Conservation (phyloP, 2,888 invertebrate genomes). For the Listrodromus nycthemerus region DNA sequence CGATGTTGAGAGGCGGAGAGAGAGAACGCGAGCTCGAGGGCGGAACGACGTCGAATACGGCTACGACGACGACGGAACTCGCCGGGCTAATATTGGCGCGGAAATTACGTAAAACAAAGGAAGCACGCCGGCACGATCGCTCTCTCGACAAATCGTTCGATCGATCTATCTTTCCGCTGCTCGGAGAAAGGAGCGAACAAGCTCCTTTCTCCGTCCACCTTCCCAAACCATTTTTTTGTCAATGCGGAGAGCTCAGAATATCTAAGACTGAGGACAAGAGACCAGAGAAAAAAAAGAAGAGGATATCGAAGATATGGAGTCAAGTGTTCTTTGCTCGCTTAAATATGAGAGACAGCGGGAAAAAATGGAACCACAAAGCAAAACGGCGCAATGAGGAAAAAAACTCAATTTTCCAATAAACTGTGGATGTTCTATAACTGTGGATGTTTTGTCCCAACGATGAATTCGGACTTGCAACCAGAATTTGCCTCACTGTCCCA, state of each 20-base stretch:
- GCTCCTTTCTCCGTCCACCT: too few relatives aligned
- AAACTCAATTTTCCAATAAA: too few relatives aligned
- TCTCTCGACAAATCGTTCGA: slow-evolving; percentile 65
- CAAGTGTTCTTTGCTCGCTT: slow-evolving; percentile 8
- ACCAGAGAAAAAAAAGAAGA: background rate
- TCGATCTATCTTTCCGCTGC: slow-evolving; percentile 45
- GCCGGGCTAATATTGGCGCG: slow-evolving; percentile 83
- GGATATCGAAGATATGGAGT: slow-evolving; percentile 4
- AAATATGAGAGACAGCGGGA: too few relatives aligned
- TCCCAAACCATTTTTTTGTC: background rate
- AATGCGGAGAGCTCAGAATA: too few relatives aligned
- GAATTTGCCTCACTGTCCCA: too few relatives aligned
- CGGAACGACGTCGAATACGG: slow-evolving; percentile 70
- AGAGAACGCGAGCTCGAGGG: slow-evolving; percentile 69
- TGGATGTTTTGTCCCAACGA: too few relatives aligned
- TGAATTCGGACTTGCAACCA: too few relatives aligned
- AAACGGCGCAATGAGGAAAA: too few relatives aligned
- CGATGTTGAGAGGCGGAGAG: slow-evolving; percentile 55
- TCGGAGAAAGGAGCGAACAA: too few relatives aligned
- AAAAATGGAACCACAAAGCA: too few relatives aligned
- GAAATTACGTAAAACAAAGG: slow-evolving; percentile 83
- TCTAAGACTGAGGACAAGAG: background rate
- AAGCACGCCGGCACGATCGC: slow-evolving; percentile 78
- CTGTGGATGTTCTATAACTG: too few relatives aligned
- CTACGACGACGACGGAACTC: slow-evolving; percentile 76